Evolutionary conservation across 2,113 vertebrate species (phyloP).

Genomic region (Myodes glareolus): DNA sequence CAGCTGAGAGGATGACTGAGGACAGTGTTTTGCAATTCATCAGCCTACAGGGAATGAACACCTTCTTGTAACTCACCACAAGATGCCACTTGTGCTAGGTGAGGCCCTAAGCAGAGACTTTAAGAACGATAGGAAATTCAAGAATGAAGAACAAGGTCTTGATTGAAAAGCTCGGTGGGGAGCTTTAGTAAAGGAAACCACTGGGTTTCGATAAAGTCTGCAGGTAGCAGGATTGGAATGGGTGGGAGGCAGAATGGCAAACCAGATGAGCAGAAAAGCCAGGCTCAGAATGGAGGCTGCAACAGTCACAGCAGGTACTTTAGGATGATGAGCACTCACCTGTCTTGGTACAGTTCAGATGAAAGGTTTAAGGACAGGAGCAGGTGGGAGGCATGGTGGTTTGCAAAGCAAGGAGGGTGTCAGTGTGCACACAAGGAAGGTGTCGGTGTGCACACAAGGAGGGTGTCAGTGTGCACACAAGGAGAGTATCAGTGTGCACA

Average conservation of each 20-base stretch:
- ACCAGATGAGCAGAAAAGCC: constrained; percentile 24
- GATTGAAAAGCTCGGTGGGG: constrained; percentile 54
- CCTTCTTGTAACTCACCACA: constrained; percentile 50
- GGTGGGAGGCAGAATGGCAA: not conserved
- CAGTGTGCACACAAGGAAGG: no score
- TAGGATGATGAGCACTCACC: not conserved
- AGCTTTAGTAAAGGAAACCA: not conserved
- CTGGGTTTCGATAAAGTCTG: constrained; percentile 9
- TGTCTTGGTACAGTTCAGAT: not conserved
- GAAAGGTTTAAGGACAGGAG: not conserved
- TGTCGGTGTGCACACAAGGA: not conserved
- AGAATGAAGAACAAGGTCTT: constrained; percentile 46
- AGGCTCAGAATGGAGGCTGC: not conserved
- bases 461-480: not conserved
- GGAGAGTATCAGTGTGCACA: not conserved
- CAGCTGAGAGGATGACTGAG: not conserved
- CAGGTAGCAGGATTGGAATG: not conserved
- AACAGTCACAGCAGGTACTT: constrained; percentile 20
- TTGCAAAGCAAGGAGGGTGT: not conserved
- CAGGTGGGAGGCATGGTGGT: not conserved
- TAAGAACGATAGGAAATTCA: constrained; percentile 32
- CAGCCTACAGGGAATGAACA: constrained; percentile 2
- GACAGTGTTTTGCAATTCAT: constrained; percentile 18
- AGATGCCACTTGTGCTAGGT: not conserved
- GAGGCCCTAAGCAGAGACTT: constrained; percentile 22